A percentile compares a stretch with the other conserved stretches of the same genome.
Evolutionary conservation across 2,888 invertebrate species (phyloP).

Genomic region (Leuctra nigra): DNA sequence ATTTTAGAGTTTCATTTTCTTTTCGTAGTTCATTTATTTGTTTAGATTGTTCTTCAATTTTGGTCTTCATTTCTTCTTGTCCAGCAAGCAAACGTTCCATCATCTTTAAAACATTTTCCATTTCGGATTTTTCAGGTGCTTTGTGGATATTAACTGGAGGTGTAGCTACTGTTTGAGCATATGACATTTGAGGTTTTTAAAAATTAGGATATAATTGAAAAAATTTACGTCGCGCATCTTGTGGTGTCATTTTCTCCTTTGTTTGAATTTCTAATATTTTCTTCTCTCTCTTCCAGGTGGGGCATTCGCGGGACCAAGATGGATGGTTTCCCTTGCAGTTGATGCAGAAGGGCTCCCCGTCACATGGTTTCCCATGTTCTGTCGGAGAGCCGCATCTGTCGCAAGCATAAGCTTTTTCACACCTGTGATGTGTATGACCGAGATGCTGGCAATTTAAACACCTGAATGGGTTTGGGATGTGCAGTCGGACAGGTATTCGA

Average conservation of each 20-base stretch:
- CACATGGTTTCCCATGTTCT: not conserved
- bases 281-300: not conserved
- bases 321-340: not conserved
- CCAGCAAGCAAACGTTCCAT: not conserved
- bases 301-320: constrained; percentile 3
- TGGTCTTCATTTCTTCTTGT: not conserved
- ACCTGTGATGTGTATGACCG: not conserved
- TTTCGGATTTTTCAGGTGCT: not conserved
- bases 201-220: no score
- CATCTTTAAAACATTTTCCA: not conserved
- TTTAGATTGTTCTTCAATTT: not conserved
- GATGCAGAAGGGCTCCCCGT: not conserved
- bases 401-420: not conserved
- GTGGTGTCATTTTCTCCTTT: not conserved
- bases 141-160: not conserved
- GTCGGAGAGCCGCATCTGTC: not conserved
- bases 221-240: no score
- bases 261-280: not conserved
- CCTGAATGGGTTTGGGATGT: constrained; percentile 2
- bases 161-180: not conserved
- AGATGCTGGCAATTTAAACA: not conserved
- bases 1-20: not conserved
- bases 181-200: no score
- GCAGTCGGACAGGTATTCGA: not conserved
- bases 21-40: not conserved